Evolutionary conservation across 2,888 invertebrate species (phyloP), one percentile per base, ranked within the genome.

Genomic region (Perdita meconis): DNA sequence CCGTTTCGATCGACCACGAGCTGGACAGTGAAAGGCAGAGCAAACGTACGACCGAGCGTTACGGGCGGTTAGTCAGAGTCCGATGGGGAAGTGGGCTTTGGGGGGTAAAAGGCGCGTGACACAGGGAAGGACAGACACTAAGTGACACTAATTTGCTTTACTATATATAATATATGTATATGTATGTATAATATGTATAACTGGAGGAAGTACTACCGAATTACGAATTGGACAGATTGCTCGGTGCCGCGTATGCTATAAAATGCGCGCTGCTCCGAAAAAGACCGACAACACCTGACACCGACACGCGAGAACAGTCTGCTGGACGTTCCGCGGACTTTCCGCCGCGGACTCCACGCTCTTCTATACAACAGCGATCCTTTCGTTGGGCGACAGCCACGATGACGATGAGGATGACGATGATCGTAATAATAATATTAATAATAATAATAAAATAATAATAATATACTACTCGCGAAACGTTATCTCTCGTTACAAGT

Each of bases 221-320:
- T 90, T 90, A 91, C 88, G 88, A 89, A 85, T 89, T 91, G 92
- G 91, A 91, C 92, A 91, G 91, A 92, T 92, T 91, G 87, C 87
- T 89, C 88, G 86, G 87, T 87, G 87, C 84, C 82, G 86, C 84
- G 61, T 44, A 30, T 22, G 22, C 82, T 80, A 59, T 56, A 40
- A 38, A 38, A 83, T 78, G 87, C 84, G 86, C 85, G 82, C 81
- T 85, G 81, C 75, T 69, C 72, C 70, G 74, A 78, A 77, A 72
- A 83, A 78, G 78, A 83, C 71, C 78, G 78, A 78, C 84, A 76
- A 78, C 84, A 81, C 85, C 82, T 77, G 84, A 83, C 77, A 86
- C 78, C 86, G 80, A 83, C 76, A 74, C 77, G 76, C 74, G 74
- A 38, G 51, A 42, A 50, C 63, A 70, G 22, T 53, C 60, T 26